Base-by-base conservation (phyloP, 2,797 vertebrate species). In the Gymnodraco acuticeps region DNA sequence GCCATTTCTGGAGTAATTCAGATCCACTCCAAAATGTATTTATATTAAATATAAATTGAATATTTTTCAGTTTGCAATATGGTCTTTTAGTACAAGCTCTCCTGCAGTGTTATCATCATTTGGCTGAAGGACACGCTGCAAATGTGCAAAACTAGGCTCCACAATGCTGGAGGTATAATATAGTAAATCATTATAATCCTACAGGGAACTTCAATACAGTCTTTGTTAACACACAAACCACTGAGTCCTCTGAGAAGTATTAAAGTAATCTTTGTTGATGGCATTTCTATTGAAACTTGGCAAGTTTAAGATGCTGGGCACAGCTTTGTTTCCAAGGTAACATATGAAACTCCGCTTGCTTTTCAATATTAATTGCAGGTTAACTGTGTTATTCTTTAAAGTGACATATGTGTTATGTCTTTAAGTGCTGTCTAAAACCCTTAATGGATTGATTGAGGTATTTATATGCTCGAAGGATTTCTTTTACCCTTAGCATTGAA, bases 311-410 rank as follows among this genome's bases (percentile, higher is more conserved):
- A 53, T 70, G 42, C 58, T 1, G 12, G 48, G 27, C 54, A 68
- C 46, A 63, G 64, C 74, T 78, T 77, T 76, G 81, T 81, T 86
- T 84, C 77, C 78, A 83, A 56, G 84, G 75, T 50, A 79, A 79
- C 74, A 14, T 60, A 47, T 46, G 31, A 70, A 46, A 71, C 14
- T 65, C 13, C 17, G 8, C 54, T 72, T 61, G 15, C 13, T 54
- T 52, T 66, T 66, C 45, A 50, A 61, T 42, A n/a, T 50, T 64
- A 72, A 69, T 73, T 64, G 31, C 62, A 38, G 5, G 27, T 14
- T 64, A 56, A 33, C 27, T 52, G 27, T 45, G 20, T 42, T 75
- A 59, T 61, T 38, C 23, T 68, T 72, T 46, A 41, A 17, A 48
- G 10, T 61, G 53, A 41, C 41, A 38, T 5, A 14, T 41, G 54